Evolutionary conservation across 30 jellyfish, hydroid and myxozoan species (phyloP).

Genomic region (Aurelia sp.): DNA sequence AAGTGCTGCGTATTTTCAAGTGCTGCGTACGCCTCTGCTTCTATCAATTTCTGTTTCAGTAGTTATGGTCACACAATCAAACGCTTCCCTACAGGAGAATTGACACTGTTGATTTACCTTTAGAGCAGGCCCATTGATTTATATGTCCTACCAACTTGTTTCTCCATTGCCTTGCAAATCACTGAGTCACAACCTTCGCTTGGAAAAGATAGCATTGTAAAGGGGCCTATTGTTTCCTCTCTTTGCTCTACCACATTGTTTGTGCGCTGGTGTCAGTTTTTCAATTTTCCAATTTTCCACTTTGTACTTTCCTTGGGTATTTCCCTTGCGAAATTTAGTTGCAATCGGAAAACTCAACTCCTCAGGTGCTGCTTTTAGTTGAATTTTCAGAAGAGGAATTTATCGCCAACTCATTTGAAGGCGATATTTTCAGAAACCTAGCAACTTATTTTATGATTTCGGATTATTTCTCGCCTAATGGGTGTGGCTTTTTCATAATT

Average conservation of each 20-base stretch:
- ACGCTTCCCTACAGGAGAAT: not conserved
- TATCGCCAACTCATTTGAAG: too few species aligned
- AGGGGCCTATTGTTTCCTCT: slow-evolving; percentile 1
- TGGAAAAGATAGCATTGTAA: slow-evolving; percentile 23
- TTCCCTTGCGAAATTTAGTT: slow-evolving; percentile 1
- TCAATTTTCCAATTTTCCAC: slow-evolving; percentile 23
- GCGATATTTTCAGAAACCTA: too few species aligned
- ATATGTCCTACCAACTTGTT: slow-evolving; percentile 23
- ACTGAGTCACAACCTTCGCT: slow-evolving; percentile 14
- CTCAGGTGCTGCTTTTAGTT: slow-evolving; percentile 23
- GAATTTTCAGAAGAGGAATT: too few species aligned
- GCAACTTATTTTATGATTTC: too few species aligned
- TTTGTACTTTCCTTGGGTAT: slow-evolving; percentile 14
- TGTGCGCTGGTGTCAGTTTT: slow-evolving; percentile 16
- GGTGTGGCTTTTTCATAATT: too few species aligned
- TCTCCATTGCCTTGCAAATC: slow-evolving; percentile 28
- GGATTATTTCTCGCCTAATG: too few species aligned
- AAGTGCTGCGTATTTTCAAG: too few species aligned
- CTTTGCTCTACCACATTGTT: slow-evolving; percentile 29
- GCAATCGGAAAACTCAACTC: slow-evolving; percentile 25
- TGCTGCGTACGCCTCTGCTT: too few species aligned
- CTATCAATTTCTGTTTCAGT: too few species aligned
- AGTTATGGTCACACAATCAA: too few species aligned
- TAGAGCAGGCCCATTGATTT: slow-evolving; percentile 24
- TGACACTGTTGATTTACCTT: slow-evolving; percentile 8